Percentiles rank a stretch among this genome's conserved stretches.
Conservation (phyloP, 2,113 vertebrate species). For the Loxodonta africana region DNA sequence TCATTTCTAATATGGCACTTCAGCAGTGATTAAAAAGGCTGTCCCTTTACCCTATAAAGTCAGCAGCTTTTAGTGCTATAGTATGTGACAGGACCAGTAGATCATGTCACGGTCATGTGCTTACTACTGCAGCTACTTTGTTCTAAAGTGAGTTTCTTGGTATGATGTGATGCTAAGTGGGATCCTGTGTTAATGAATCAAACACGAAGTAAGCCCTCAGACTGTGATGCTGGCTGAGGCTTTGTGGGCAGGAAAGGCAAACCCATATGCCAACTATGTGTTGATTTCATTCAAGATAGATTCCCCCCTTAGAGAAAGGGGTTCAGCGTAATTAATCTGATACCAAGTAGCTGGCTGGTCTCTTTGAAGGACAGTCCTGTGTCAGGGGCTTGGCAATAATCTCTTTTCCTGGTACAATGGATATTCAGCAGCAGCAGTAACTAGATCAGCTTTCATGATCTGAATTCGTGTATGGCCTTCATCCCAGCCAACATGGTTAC, state of each 20-base stretch:
- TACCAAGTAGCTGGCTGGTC: background rate
- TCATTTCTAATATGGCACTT: background rate
- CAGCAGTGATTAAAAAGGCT: background rate
- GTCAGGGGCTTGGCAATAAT: background rate
- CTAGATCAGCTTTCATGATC: background rate
- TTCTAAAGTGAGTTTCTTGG: background rate
- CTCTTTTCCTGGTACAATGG: background rate
- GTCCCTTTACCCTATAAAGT: background rate
- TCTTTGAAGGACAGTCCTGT: background rate
- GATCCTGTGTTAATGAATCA: background rate
- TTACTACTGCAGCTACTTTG: background rate
- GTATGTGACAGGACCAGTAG: background rate
- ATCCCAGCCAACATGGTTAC: background rate
- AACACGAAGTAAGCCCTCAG: background rate
- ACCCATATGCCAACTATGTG: background rate
- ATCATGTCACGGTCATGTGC: background rate
- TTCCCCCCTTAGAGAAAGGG: background rate
- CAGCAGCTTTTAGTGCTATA: background rate
- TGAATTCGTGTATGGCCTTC: background rate
- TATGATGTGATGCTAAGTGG: background rate
- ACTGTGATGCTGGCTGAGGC: background rate
- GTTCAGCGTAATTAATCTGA: background rate
- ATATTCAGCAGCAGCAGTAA: background rate
- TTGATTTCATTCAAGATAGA: constrained; percentile 5
- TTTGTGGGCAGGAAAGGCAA: background rate